phyloP scores from a whole-genome alignment of 1,140 invertebrate species.

The Sycobia sp. region DNA sequence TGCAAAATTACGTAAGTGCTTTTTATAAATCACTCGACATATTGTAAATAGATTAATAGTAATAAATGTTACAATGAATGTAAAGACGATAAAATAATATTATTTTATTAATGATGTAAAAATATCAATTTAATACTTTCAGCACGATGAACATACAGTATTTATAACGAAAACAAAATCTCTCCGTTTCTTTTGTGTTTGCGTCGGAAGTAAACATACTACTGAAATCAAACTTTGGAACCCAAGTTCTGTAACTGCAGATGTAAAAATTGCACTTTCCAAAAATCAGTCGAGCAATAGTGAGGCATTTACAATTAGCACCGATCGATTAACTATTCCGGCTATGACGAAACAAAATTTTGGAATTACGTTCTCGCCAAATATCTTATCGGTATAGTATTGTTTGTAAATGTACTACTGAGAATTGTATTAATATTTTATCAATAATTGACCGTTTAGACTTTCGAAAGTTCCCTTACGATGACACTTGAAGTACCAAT shows the following conservation, averaged over 20 bases:
- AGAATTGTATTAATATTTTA: slow-evolving; percentile 17
- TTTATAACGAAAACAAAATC: neutral
- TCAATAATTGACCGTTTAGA: too few species aligned
- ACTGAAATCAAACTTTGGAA: neutral
- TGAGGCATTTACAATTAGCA: slow-evolving; percentile 41
- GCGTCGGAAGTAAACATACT: neutral
- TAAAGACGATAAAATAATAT: too few species aligned
- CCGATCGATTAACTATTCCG: slow-evolving; percentile 35
- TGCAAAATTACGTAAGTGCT: too few species aligned
- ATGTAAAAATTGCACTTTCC: slow-evolving; percentile 39
- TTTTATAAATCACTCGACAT: too few species aligned
- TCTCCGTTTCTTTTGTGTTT: slow-evolving; percentile 10
- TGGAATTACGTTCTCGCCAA: slow-evolving; percentile 43
- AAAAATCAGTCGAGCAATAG: neutral
- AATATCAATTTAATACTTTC: neutral
- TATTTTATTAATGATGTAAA: neutral
- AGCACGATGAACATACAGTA: slow-evolving; percentile 5
- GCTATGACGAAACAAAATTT: slow-evolving; percentile 42
- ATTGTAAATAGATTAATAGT: too few species aligned
- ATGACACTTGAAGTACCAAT: slow-evolving; percentile 37
- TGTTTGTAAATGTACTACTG: neutral
- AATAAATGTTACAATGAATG: too few species aligned
- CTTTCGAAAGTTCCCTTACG: slow-evolving; percentile 40
- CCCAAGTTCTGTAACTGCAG: neutral
- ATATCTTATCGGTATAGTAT: slow-evolving; percentile 39